phyloP scores from a whole-genome alignment of 2,888 invertebrate genomes.

The Apodemia mormo region DNA sequence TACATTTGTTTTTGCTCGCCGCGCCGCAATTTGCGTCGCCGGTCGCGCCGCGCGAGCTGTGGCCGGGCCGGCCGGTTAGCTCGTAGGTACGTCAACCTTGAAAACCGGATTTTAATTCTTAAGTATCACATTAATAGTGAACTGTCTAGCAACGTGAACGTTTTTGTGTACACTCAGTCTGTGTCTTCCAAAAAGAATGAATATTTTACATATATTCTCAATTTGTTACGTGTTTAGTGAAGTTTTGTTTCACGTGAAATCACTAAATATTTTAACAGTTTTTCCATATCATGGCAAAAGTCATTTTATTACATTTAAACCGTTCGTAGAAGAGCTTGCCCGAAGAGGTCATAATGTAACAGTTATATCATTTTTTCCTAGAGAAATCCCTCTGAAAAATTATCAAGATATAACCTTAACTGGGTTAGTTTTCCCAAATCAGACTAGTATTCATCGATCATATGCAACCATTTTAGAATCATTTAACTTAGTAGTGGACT shows the following conservation, averaged over 20 bases:
- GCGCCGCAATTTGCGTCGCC: no score
- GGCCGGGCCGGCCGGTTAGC: not conserved
- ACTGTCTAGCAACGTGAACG: not conserved
- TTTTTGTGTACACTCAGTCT: not conserved
- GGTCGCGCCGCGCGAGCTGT: no score
- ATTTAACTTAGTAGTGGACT: slow-evolving; percentile 17
- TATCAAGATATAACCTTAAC: slow-evolving; percentile 83
- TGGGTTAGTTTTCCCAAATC: slow-evolving; percentile 51
- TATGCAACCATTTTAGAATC: slow-evolving; percentile 45
- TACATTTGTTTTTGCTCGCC: no score
- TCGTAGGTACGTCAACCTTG: not conserved
- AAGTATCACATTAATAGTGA: not conserved
- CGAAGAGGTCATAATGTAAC: slow-evolving; percentile 85
- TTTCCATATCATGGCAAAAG: slow-evolving; percentile 86
- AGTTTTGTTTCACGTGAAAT: not conserved
- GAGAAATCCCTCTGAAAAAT: slow-evolving; percentile 66
- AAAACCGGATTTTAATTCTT: not conserved
- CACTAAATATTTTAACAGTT: slow-evolving; percentile 81
- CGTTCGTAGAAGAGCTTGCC: slow-evolving; percentile 82
- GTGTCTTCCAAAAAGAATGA: not conserved
- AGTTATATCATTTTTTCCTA: slow-evolving; percentile 84
- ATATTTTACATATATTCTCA: not conserved
- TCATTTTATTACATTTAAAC: slow-evolving; percentile 85
- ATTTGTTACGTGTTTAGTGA: not conserved
- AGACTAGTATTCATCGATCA: slow-evolving; percentile 46